Evolutionary conservation across 2,888 invertebrate genomes (phyloP).

Genomic region (Gryllus longicercus): DNA sequence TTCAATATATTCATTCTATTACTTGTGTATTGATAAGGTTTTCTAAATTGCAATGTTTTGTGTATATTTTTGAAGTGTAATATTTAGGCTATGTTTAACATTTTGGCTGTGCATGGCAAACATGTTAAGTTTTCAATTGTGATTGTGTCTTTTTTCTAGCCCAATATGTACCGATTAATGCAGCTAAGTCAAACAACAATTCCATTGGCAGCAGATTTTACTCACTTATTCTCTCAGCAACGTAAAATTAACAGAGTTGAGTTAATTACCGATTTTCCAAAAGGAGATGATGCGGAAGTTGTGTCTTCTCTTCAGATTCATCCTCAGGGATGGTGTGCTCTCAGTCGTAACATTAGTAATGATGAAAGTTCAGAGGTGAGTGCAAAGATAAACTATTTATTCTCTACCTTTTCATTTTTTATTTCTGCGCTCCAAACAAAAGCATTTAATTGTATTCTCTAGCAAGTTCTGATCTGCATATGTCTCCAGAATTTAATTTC

Average conservation of each 20-base stretch:
- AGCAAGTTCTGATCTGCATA: no score
- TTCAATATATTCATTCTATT: no score
- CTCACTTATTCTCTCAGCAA: constrained; percentile 71
- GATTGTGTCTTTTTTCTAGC: constrained; percentile 55
- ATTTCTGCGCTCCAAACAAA: no score
- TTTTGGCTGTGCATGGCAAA: no score
- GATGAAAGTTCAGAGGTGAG: constrained; percentile 80
- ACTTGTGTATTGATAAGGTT: no score
- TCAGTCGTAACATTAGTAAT: constrained; percentile 82
- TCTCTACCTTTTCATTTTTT: no score
- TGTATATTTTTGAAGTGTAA: no score
- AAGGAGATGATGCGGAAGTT: constrained; percentile 81
- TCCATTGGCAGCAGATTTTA: constrained; percentile 74
- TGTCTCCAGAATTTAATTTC: no score
- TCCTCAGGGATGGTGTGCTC: constrained; percentile 84
- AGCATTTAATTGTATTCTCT: no score
- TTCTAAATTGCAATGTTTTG: no score
- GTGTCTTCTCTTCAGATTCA: constrained; percentile 87
- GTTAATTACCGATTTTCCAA: constrained; percentile 85
- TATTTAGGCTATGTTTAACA: no score
- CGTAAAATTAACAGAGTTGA: constrained; percentile 81
- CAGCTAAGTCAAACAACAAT: constrained; percentile 79
- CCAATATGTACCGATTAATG: constrained; percentile 84
- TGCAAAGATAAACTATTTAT: neutral
- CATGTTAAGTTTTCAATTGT: neutral